phyloP scores from a whole-genome alignment of 2,113 vertebrate species.

The Hydropotes inermis region DNA sequence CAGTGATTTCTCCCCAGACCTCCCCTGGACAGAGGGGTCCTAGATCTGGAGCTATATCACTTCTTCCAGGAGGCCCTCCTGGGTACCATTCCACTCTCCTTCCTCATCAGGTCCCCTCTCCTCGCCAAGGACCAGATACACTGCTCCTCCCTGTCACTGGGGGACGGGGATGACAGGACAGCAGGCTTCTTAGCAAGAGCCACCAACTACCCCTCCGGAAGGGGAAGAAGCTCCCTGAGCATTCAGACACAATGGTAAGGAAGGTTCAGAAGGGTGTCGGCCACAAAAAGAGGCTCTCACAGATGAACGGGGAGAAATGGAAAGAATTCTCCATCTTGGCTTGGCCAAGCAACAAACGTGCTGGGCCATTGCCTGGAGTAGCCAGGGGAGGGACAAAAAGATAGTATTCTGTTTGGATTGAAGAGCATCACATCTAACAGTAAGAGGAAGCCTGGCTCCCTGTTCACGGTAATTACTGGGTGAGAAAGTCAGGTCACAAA shows the following conservation, averaged over 20 bases:
- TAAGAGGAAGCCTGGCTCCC: background rate
- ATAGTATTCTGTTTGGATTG: background rate
- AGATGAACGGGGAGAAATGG: background rate
- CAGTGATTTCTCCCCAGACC: background rate
- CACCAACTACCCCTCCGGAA: background rate
- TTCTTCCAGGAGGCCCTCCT: background rate
- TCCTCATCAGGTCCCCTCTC: background rate
- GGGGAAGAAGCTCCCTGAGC: background rate
- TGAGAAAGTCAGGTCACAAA: slow-evolving; percentile 31
- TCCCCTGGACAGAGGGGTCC: background rate
- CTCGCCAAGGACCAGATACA: background rate
- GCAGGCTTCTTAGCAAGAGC: background rate
- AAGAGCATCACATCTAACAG: background rate
- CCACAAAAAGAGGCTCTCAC: background rate
- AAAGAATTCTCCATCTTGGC: background rate
- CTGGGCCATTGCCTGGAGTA: background rate
- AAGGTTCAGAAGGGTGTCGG: background rate
- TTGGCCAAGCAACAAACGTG: background rate
- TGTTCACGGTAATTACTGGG: background rate
- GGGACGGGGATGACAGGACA: background rate
- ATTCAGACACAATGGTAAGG: background rate
- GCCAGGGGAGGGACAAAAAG: background rate
- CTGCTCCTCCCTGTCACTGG: background rate
- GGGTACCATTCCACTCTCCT: background rate
- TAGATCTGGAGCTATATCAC: background rate